These are phyloP conservation scores for Acheta domesticus DNA, from an alignment of 2,888 invertebrate genomes.

Conservation along the genomic window DNA sequence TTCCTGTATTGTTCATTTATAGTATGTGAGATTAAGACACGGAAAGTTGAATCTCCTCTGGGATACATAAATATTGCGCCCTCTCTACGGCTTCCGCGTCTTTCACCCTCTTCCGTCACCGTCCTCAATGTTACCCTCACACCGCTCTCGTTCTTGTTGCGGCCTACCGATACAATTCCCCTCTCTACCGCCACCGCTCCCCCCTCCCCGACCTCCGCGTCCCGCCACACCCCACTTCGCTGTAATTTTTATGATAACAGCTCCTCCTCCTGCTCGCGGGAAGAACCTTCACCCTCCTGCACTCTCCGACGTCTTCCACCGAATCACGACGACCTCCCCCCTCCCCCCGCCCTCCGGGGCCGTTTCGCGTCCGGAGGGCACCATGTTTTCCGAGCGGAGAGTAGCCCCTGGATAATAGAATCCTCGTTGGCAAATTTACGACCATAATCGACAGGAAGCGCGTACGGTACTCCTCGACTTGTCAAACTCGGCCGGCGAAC, in stretches of 20 bases:
- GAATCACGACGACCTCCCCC: not conserved
- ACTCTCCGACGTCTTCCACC: not conserved
- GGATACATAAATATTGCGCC: too few species aligned
- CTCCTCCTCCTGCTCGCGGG: not conserved
- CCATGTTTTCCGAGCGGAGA: not conserved
- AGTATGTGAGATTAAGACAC: too few species aligned
- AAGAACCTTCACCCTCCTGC: not conserved
- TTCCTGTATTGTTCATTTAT: too few species aligned
- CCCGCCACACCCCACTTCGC: not conserved
- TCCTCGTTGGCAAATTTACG: constrained; percentile 18
- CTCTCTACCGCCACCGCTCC: not conserved
- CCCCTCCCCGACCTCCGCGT: not conserved
- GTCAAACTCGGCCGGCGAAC: not conserved
- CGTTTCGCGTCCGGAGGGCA: too few species aligned
- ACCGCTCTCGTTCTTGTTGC: too few species aligned
- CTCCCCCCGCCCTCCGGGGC: not conserved
- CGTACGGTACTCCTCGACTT: not conserved
- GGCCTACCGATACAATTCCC: too few species aligned
- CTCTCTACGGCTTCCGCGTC: too few species aligned
- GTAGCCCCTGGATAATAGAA: constrained; percentile 8
- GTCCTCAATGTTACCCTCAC: too few species aligned
- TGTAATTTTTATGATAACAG: constrained; percentile 18
- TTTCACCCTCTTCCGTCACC: too few species aligned
- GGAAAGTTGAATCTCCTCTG: too few species aligned
- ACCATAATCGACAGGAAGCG: constrained; percentile 6